phyloP scores from a whole-genome alignment of 2,888 invertebrate species.

The Amblyteles armatorius region DNA sequence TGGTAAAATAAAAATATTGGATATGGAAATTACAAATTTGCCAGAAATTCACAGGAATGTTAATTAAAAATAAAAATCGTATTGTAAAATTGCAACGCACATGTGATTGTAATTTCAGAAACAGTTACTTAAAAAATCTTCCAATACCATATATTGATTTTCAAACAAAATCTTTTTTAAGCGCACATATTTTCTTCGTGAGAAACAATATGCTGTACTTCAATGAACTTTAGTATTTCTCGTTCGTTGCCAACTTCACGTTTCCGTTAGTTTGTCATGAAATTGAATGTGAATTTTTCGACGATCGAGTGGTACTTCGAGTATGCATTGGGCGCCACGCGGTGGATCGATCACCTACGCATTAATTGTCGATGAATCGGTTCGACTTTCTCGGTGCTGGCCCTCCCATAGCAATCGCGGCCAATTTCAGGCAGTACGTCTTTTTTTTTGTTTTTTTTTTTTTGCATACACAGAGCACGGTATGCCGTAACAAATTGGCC shows the following conservation, averaged over 20 bases:
- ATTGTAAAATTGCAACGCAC: too few relatives aligned
- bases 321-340: background rate
- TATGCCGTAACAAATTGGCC: constrained; percentile 78
- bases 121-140: too few relatives aligned
- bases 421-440: constrained; percentile 53
- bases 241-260: background rate
- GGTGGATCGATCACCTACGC: constrained; percentile 29
- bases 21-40: too few relatives aligned
- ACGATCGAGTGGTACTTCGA: constrained; percentile 26
- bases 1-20: too few relatives aligned
- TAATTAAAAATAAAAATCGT: too few relatives aligned
- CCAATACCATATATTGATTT: too few relatives aligned
- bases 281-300: background rate
- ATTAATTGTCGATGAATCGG: constrained; percentile 45
- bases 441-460: constrained; percentile 30
- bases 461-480: constrained; percentile 28
- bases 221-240: background rate
- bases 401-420: constrained; percentile 32
- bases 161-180: too few relatives aligned
- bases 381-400: background rate
- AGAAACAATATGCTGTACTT: background rate
- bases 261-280: background rate
- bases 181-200: background rate
- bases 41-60: too few relatives aligned
- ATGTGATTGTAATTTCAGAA: too few relatives aligned